Percentiles rank a stretch among this genome's conserved stretches.
These are phyloP conservation scores for Shinisaurus crocodilurus DNA, from an alignment of 2,113 vertebrate genomes.

Conservation along the genomic window DNA sequence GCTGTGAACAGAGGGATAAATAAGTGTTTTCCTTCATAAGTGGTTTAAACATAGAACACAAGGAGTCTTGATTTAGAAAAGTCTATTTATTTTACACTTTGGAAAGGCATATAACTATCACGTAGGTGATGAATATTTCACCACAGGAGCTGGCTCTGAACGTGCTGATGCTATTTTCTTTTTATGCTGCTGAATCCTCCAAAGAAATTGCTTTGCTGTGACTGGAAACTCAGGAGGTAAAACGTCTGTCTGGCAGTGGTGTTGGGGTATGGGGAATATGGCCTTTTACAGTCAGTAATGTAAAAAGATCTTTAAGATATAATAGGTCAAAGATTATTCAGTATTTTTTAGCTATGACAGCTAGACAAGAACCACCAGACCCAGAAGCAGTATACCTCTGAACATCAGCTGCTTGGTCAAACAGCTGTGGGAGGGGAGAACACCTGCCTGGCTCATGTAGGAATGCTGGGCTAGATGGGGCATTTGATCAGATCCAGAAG, in stretches of 20 bases:
- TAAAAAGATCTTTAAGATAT: background rate
- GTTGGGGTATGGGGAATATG: background rate
- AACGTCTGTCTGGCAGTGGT: background rate
- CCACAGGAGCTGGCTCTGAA: conserved; percentile 47
- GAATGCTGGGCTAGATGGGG: background rate
- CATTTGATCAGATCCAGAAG: background rate
- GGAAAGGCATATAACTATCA: conserved; percentile 46
- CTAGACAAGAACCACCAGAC: background rate
- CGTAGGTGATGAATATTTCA: conserved; percentile 66
- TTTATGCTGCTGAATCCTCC: conserved; percentile 32
- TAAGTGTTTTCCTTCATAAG: conserved; percentile 8
- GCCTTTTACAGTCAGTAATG: background rate
- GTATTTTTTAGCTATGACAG: background rate
- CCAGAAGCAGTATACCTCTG: background rate
- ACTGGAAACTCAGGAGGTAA: background rate
- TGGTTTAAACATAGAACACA: conserved; percentile 8
- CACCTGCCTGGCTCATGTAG: background rate
- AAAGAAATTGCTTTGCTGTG: conserved; percentile 28
- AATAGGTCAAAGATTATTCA: background rate
- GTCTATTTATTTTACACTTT: conserved; percentile 35
- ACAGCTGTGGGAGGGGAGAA: background rate
- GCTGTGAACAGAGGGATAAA: background rate
- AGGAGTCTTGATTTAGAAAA: conserved; percentile 25
- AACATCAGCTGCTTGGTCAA: background rate
- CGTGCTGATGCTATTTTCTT: conserved; percentile 61